Conservation (phyloP, 2,888 invertebrate genomes). For the Adineta ricciae region DNA sequence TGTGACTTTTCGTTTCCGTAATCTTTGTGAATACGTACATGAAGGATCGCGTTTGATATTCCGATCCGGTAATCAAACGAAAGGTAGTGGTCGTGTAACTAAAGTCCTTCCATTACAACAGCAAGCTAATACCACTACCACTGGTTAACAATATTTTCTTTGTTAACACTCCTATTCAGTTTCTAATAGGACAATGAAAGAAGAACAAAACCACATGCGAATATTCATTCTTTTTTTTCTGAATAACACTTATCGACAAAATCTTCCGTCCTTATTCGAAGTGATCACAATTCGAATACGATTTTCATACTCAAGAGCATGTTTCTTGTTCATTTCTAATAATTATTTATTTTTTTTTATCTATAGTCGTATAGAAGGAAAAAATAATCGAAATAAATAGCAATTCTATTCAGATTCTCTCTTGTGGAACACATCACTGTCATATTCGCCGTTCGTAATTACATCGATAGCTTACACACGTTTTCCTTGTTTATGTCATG, state of each 20-base stretch:
- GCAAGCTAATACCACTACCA: neutral
- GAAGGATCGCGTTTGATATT: conserved; percentile 5
- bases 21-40: neutral
- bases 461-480: no score
- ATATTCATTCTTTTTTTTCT: neutral
- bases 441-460: no score
- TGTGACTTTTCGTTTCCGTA: neutral
- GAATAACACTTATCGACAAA: neutral
- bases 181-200: neutral
- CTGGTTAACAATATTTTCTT: neutral
- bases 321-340: neutral
- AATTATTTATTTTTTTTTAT: neutral
- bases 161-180: no score
- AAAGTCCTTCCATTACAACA: neutral
- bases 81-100: neutral
- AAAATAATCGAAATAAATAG: neutral
- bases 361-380: neutral
- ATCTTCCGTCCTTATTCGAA: neutral
- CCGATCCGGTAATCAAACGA: conserved; percentile 12
- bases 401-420: no score
- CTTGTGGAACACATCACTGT: no score
- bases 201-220: neutral
- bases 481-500: neutral
- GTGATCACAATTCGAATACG: neutral
- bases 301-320: neutral